Evolutionary conservation across 1,140 invertebrate species (phyloP).

Genomic region (Rhynchophorus ferrugineus): DNA sequence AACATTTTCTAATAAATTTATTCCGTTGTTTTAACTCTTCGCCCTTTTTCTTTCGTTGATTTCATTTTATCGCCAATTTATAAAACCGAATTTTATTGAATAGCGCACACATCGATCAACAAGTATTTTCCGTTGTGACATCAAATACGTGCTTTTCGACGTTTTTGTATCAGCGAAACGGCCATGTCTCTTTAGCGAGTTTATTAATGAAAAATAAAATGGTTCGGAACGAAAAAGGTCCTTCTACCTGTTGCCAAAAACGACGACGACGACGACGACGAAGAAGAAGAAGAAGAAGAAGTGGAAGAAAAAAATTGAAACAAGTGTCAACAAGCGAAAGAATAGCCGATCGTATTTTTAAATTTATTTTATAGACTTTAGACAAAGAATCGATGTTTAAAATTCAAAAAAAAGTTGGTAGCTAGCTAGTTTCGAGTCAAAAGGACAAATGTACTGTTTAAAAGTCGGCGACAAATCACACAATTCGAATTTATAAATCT

Average conservation of each 20-base stretch:
- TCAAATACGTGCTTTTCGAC: too few relatives aligned
- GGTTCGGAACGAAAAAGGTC: not conserved
- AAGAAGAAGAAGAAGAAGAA: too few relatives aligned
- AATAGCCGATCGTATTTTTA: conserved; percentile 5
- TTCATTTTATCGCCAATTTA: too few relatives aligned
- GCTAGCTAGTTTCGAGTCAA: conserved; percentile 8
- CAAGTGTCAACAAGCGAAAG: conserved; percentile 11
- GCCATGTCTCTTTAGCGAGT: too few relatives aligned
- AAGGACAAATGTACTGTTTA: conserved; percentile 32
- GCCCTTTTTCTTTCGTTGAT: conserved; percentile 2
- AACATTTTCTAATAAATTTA: conserved; percentile 29
- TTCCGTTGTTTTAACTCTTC: conserved; percentile 14
- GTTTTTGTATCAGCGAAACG: too few relatives aligned
- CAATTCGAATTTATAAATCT: conserved; percentile 36
- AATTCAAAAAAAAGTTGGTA: conserved; percentile 7
- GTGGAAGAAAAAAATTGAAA: not conserved
- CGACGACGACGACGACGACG: too few relatives aligned
- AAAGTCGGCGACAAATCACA: conserved; percentile 35
- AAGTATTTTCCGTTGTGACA: too few relatives aligned
- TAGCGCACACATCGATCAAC: too few relatives aligned
- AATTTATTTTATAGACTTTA: conserved; percentile 14
- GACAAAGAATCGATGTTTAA: conserved; percentile 12
- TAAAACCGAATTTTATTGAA: too few relatives aligned
- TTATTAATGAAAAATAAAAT: not conserved
- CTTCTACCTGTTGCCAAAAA: not conserved